Base-by-base conservation (phyloP, 2,797 vertebrate genomes). In the Sebastiscus albofasciatus region DNA sequence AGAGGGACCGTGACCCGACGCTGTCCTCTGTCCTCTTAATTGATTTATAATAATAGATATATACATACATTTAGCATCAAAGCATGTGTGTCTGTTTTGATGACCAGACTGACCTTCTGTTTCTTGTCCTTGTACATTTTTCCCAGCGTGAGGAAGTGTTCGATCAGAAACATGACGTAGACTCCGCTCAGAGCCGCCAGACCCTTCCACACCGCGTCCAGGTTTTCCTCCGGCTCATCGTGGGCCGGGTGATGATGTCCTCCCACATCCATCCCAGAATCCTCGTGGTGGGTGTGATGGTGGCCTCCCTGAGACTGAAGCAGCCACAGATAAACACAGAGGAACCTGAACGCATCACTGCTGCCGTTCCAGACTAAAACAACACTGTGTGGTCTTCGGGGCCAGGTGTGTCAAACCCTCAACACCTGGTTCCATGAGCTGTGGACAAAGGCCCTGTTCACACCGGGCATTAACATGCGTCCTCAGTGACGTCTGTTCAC, bases 61-160 rank as follows among this genome's bases (percentile, higher is more conserved):
- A n/a, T n/a, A n/a, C n/a, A n/a, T 36, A 36, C 34, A 36, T 36
- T 36, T 36, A n/a, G 34, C 34, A 36, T 36, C 34, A 36, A 36
- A 36, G 36, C 36, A 4, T 39, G 36, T 14, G 36, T 39, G 36
- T 42, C 39, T 56, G 34, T 26, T 12, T 16, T 6, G 20, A 27
- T 3, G 42, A 52, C 20, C 39, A 26, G 29, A 68, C 49, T 85
- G 86, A 99, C 98, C 98, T 98, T 99, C 86, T 99, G 97, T 59
- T 98, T 99, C 93, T 98, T 99, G 90, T 98, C 98, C 91, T 99
- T 99, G 94, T 98, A 99, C 92, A 99, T 98, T 67, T 99, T 99
- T 62, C 97, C 98, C 83, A 99, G 96, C 4, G 97, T 99, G 77
- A 99, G 96, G 84, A 98, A 97, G 90, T 99, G 98, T 78, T 99